phyloP scores from a whole-genome alignment of 1,140 invertebrate genomes.

The Drosophila neocordata region DNA sequence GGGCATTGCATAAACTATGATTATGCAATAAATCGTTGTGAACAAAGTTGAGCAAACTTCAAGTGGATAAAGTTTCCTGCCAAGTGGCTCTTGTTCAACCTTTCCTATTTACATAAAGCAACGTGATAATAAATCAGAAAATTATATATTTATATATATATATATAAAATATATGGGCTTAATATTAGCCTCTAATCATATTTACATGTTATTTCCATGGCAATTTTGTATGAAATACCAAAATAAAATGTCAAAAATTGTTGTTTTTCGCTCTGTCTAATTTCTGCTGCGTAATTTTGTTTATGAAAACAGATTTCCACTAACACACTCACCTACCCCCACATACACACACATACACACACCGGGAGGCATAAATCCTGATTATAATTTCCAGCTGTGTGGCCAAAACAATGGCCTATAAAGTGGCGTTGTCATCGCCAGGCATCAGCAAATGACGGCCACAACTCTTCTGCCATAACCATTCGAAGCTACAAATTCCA shows the following conservation, averaged over 20 bases:
- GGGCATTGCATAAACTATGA: slow-evolving; percentile 58
- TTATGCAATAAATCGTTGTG: slow-evolving; percentile 55
- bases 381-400: slow-evolving; percentile 43
- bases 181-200: slow-evolving; percentile 34
- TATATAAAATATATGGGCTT: no score
- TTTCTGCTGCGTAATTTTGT: slow-evolving; percentile 66
- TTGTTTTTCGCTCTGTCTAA: slow-evolving; percentile 22
- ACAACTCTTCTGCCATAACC: slow-evolving; percentile 51
- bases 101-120: slow-evolving; percentile 17
- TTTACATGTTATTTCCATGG: slow-evolving; percentile 27
- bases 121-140: slow-evolving; percentile 39
- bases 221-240: slow-evolving; percentile 4
- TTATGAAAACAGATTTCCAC: slow-evolving; percentile 18
- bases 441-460: slow-evolving; percentile 25
- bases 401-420: slow-evolving; percentile 38
- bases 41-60: slow-evolving; percentile 32
- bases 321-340: not conserved
- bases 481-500: slow-evolving; percentile 33
- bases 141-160: slow-evolving; percentile 11
- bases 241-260: slow-evolving; percentile 22
- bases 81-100: slow-evolving; percentile 12
- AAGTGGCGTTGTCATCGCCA: slow-evolving; percentile 67
- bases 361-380: slow-evolving; percentile 11
- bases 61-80: slow-evolving; percentile 31
- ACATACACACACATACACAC: not conserved